phyloP scores from a whole-genome alignment of 2,797 vertebrate species.

The Oryzias dopingdopingensis region DNA sequence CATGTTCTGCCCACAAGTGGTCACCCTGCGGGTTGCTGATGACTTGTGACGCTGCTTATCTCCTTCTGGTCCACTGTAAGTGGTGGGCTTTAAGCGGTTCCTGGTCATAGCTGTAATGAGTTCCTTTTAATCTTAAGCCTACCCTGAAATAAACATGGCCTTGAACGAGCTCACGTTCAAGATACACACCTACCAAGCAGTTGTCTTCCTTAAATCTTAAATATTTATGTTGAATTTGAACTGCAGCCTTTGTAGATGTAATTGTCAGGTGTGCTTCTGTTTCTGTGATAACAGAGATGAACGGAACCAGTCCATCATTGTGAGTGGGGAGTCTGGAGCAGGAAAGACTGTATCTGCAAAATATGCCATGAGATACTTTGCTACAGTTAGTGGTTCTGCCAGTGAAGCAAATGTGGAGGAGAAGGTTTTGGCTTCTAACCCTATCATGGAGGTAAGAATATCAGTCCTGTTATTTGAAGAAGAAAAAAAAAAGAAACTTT shows the following conservation, averaged over 20 bases:
- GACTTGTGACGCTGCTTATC: constrained; percentile 3
- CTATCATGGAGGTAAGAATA: constrained; percentile 97
- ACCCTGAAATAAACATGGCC: background rate
- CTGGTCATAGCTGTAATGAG: background rate
- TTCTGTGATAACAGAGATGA: constrained; percentile 82
- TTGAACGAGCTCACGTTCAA: background rate
- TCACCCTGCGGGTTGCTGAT: background rate
- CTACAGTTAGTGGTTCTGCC: constrained; percentile 94
- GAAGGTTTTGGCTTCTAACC: constrained; percentile 96
- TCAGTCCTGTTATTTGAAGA: background rate
- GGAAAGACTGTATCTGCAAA: constrained; percentile 98
- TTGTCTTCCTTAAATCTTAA: background rate
- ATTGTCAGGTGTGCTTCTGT: background rate
- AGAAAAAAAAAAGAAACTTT: too few relatives aligned
- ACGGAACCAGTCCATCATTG: constrained; percentile 97
- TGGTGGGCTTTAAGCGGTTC: background rate
- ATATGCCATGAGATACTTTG: constrained; percentile 98
- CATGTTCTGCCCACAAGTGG: too few relatives aligned
- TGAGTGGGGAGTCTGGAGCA: constrained; percentile 96
- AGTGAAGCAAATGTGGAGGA: constrained; percentile 95
- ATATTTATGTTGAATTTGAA: background rate
- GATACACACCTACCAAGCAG: background rate
- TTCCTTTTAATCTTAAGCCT: background rate
- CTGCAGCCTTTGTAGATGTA: background rate
- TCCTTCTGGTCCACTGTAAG: background rate